Evolutionary conservation across 1,140 invertebrate species (phyloP).

Genomic region (Palaemon carinicauda): DNA sequence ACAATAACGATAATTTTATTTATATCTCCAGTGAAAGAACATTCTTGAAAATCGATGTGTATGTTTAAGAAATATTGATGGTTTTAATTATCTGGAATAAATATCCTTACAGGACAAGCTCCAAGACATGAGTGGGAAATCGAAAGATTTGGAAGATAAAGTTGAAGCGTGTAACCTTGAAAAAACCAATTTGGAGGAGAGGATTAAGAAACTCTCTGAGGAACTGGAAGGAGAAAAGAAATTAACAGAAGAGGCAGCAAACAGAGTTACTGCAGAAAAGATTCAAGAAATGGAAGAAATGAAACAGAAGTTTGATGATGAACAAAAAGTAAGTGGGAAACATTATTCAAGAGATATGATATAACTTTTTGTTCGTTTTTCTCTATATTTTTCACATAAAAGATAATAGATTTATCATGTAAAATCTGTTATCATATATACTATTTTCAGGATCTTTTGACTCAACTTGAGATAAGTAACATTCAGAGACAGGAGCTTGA

Average conservation of each 20-base stretch:
- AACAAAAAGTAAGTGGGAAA: constrained; percentile 18
- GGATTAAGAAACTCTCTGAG: background rate
- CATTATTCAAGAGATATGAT: background rate
- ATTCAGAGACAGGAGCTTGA: constrained; percentile 61
- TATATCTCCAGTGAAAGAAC: too few species aligned
- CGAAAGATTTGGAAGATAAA: background rate
- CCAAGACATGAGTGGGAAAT: background rate
- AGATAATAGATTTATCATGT: background rate
- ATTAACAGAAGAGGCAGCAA: constrained; percentile 2
- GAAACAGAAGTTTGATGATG: constrained; percentile 24
- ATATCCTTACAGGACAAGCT: constrained; percentile 3
- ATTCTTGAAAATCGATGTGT: too few species aligned
- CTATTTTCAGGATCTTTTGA: constrained; percentile 55
- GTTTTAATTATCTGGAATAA: too few species aligned
- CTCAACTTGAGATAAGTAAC: constrained; percentile 58
- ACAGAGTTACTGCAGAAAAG: constrained; percentile 35
- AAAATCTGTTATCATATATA: too few species aligned
- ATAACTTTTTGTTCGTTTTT: background rate
- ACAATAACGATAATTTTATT: background rate
- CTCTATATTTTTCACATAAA: background rate
- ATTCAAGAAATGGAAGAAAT: constrained; percentile 31
- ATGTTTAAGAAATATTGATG: too few species aligned
- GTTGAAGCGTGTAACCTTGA: background rate
- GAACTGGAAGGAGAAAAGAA: constrained; percentile 18
- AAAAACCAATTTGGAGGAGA: background rate